phyloP scores from a whole-genome alignment of 2,797 vertebrate genomes.

The Sebastes hubbsi region DNA sequence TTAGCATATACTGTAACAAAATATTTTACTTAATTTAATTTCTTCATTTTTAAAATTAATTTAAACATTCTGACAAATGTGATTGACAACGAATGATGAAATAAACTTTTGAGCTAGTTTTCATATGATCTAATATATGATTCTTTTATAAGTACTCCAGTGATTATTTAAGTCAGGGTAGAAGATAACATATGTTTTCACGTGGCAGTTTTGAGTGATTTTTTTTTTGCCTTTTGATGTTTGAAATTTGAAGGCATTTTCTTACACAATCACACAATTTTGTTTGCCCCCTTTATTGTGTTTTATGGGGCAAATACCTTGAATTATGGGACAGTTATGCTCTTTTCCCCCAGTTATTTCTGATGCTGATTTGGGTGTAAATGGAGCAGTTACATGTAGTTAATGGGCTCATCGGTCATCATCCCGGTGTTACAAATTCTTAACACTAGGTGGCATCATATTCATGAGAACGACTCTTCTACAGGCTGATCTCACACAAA shows the following conservation, averaged over 20 bases:
- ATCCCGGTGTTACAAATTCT: constrained; percentile 4
- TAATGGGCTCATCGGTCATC: neutral
- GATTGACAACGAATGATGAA: neutral
- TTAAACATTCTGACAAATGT: neutral
- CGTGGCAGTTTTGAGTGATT: too few relatives aligned
- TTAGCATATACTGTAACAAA: neutral
- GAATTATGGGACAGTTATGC: too few relatives aligned
- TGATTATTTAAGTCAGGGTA: neutral
- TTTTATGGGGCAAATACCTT: neutral
- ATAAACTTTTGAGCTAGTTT: neutral
- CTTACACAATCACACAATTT: neutral
- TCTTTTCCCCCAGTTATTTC: neutral
- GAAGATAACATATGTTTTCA: fast-evolving
- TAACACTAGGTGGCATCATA: constrained; percentile 69
- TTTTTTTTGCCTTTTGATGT: too few relatives aligned
- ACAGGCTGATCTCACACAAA: neutral
- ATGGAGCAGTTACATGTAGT: neutral
- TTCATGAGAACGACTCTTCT: neutral
- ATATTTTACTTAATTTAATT: neutral
- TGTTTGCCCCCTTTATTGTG: neutral
- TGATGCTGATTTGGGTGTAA: neutral
- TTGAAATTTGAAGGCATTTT: too few relatives aligned
- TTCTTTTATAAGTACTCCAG: neutral
- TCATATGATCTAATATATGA: neutral
- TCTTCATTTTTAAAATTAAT: neutral